Evolutionary conservation across 2,113 vertebrate genomes (phyloP), one percentile per base, ranked within the genome.

Genomic region (Heterochromis multidens): DNA sequence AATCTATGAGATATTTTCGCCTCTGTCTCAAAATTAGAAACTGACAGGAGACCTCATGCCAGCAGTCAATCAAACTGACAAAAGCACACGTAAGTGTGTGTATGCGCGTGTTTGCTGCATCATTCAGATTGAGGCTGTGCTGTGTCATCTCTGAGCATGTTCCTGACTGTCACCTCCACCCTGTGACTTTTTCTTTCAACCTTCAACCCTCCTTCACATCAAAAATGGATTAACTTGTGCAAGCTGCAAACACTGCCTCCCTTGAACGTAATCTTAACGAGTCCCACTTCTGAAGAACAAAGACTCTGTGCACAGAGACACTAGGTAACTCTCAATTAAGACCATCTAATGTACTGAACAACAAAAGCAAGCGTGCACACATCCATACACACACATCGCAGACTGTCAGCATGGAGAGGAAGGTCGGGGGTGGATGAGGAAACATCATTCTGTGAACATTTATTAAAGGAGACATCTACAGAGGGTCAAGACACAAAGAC

Each of bases 401-500:
- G 25, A 87, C 85, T 86, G 84, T 80, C 85, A 80, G 46, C 89
- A 79, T 80, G 85, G 49, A 84, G 85, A 90, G 87, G 83, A 88
- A 89, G 86, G 79, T 85, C 7, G 19, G 81, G 80, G 80, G 86
- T 33, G 86, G 83, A 90, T 58, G 63, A 91, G 90, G 85, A 90
- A 80, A 86, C 74, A 76, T 93, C 87, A 80, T 31, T 65, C 80
- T 79, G 85, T 58, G 84, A 85, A 93, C 84, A 88, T 93, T 85
- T 93, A 94, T 93, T 85, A 86, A 77, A 87, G 89, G 49, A 94
- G 90, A 91, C 91, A 81, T 92, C 83, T 87, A 79, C 76, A 65
- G 70, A 87, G 80, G 83, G 77, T 87, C 54, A 88, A 87, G 78
- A 89, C 61, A 85, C 82, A 57, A 86, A 88, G 85, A 85, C 82